phyloP scores from a whole-genome alignment of 2,797 vertebrate species.

The Myotis pilosus region DNA sequence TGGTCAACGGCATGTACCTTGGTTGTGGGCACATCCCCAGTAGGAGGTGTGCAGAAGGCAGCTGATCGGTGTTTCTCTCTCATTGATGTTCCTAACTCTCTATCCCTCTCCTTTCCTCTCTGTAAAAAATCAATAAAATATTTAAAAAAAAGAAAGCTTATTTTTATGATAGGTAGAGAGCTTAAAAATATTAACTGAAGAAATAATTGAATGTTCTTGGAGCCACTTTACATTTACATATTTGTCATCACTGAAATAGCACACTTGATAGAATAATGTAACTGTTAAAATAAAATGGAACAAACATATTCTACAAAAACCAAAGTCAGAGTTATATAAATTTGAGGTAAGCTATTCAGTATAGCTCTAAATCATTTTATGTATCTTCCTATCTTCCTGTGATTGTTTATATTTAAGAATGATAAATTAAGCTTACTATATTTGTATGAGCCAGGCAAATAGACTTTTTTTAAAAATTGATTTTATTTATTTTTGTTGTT shows the following conservation, averaged over 20 bases:
- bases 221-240: background rate
- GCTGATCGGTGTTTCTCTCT: too few species aligned
- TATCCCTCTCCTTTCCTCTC: too few species aligned
- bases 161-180: background rate
- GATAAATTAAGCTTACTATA: background rate
- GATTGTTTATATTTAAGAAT: background rate
- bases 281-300: background rate
- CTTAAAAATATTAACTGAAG: slow-evolving; percentile 2
- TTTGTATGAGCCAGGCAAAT: background rate
- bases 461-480: background rate
- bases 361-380: background rate
- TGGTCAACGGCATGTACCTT: too few species aligned
- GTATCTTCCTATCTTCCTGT: background rate
- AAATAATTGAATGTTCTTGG: background rate
- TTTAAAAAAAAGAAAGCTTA: background rate
- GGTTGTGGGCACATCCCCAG: too few species aligned
- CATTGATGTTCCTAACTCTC: too few species aligned
- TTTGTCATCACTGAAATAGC: background rate
- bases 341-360: background rate
- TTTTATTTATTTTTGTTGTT: too few species aligned
- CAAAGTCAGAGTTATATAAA: background rate
- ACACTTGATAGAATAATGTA: slow-evolving; percentile 9
- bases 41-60: too few species aligned
- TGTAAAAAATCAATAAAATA: too few species aligned
- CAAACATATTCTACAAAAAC: background rate